Conservation (phyloP, 1,140 invertebrate species). For the Contarinia nasturtii region DNA sequence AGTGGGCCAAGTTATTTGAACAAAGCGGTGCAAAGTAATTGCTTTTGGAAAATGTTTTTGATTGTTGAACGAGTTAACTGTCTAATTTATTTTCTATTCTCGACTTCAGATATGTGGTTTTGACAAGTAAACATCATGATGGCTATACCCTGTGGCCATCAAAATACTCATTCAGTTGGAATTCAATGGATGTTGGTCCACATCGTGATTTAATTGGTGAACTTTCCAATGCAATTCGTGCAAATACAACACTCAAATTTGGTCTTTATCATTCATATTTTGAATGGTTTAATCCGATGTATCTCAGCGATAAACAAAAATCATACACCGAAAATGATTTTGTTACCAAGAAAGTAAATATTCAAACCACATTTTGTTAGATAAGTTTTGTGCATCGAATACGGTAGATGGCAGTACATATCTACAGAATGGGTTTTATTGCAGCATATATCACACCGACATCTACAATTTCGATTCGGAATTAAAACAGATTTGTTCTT, state of each 20-base stretch:
- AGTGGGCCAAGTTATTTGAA: slow-evolving; percentile 57
- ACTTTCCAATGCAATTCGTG: slow-evolving; percentile 44
- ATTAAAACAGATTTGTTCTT: neutral
- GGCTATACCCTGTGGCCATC: slow-evolving; percentile 83
- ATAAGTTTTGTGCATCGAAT: too few species aligned
- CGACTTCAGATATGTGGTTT: slow-evolving; percentile 56
- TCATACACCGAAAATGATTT: slow-evolving; percentile 47
- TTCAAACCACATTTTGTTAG: neutral
- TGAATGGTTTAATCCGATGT: slow-evolving; percentile 84
- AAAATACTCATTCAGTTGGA: slow-evolving; percentile 74
- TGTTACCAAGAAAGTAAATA: slow-evolving; percentile 35
- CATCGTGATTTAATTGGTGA: slow-evolving; percentile 57
- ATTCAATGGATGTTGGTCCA: slow-evolving; percentile 69
- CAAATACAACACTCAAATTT: slow-evolving; percentile 43
- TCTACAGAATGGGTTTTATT: neutral
- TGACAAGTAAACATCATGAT: slow-evolving; percentile 85
- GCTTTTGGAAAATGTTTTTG: neutral
- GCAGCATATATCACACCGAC: neutral
- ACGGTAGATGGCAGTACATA: neutral
- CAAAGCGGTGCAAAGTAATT: slow-evolving; percentile 58
- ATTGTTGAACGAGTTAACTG: neutral
- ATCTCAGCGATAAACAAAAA: slow-evolving; percentile 47
- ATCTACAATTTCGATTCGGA: neutral
- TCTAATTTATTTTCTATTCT: neutral
- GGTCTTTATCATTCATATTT: slow-evolving; percentile 79